Evolutionary conservation across 2,888 invertebrate species (phyloP), one percentile per base, ranked within the genome.

Genomic region (Drosophila dives): DNA sequence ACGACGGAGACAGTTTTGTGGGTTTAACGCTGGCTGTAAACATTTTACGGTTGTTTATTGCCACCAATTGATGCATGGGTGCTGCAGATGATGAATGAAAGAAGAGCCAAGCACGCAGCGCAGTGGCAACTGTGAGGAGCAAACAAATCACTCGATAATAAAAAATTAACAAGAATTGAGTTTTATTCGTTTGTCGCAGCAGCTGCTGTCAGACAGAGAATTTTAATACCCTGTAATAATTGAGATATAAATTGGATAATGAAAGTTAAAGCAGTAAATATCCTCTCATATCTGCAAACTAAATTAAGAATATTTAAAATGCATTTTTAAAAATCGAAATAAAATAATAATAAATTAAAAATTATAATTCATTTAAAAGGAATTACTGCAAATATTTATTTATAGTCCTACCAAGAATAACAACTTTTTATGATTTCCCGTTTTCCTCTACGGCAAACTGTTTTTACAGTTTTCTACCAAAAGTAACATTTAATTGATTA

Each of bases 1-100:
- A 45, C 50, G 50, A 42, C 51, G 64, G 67, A 67, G 80, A 88
- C 81, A 80, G 81, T 81, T 88, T 85, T 88, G 89, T 88, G 89
- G 85, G 80, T 60, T 81, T 89, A 77, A 67, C 75, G 72, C 68
- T 77, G 75, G 72, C 71, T 77, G 84, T 74, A 86, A 83, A 81
- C 70, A 77, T 88, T 86, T 86, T 86, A 88, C 86, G 72, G 86
- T 86, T 83, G 67, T 86, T 83, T 86, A 86, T 88, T 79, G 81
- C 70, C 66, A 62, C 26, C 81, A 77, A 81, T 80, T 87, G 87
- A 85, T 87, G 87, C 72, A 77, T 84, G 83, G 81, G 45, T 65
- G 80, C 64, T 71, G 65, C 23, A 53, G 32, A 59, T 64, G 76
- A 77, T 63, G 55, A 63, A 73, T 56, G 49, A 59, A 26, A 42